phyloP scores from a whole-genome alignment of 2,113 vertebrate genomes.

The Cairina moschata region DNA sequence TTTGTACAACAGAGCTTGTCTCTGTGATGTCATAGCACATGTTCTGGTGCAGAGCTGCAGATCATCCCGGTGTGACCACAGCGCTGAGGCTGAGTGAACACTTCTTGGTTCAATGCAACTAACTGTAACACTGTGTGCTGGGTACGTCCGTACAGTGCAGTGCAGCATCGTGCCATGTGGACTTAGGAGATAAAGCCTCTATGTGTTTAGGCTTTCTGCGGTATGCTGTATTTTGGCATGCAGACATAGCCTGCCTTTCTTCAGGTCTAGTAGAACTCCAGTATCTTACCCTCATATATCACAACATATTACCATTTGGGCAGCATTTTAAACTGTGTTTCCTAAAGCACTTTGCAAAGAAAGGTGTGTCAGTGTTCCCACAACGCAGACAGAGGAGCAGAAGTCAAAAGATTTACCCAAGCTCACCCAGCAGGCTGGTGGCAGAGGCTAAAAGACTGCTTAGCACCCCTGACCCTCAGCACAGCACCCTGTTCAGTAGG shows the following conservation, averaged over 20 bases:
- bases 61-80: background rate
- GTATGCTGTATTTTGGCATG: background rate
- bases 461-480: background rate
- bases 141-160: background rate
- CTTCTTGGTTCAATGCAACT: background rate
- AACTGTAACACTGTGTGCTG: fast-evolving
- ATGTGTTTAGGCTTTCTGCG: background rate
- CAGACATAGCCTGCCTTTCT: background rate
- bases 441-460: background rate
- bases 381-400: background rate
- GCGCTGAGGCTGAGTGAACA: fast-evolving
- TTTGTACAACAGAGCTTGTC: background rate
- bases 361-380: background rate
- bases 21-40: background rate
- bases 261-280: background rate
- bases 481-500: background rate
- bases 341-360: background rate
- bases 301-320: background rate
- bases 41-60: background rate
- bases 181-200: background rate
- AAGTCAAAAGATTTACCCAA: background rate
- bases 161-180: too few species aligned
- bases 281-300: background rate
- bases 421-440: background rate
- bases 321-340: background rate